Percentiles rank a stretch among this genome's conserved stretches.
Evolutionary conservation across 2,113 vertebrate genomes (phyloP).

Genomic region (Entomyzon cyanotis): DNA sequence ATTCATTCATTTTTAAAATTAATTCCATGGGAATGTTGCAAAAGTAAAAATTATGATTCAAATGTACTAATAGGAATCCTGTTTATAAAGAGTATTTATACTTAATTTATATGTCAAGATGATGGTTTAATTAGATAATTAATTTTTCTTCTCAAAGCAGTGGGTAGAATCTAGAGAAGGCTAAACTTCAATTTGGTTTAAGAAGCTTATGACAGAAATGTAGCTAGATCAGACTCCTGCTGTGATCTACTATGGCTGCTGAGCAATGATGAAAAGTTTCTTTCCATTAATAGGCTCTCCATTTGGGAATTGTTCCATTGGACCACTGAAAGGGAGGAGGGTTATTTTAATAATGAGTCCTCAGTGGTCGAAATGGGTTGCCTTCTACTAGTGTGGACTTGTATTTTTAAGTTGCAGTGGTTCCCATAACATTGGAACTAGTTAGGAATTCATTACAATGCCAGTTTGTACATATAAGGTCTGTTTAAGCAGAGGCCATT

Average conservation of each 20-base stretch:
- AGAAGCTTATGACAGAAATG: not conserved
- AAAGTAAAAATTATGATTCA: constrained; percentile 25
- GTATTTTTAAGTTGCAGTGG: not conserved
- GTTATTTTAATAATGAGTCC: not conserved
- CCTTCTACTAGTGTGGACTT: not conserved
- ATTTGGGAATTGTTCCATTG: not conserved
- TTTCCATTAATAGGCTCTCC: not conserved
- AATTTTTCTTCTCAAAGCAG: not conserved
- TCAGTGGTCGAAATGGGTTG: not conserved
- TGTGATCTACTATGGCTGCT: constrained; percentile 8
- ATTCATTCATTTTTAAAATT: constrained; percentile 68
- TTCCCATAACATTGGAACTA: not conserved
- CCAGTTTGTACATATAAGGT: not conserved
- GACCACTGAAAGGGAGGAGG: not conserved
- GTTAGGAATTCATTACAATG: not conserved
- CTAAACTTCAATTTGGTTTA: not conserved
- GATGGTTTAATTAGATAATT: constrained; percentile 33
- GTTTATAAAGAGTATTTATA: constrained; percentile 49
- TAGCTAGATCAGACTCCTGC: not conserved
- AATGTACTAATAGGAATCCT: constrained; percentile 1
- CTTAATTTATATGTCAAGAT: constrained; percentile 49
- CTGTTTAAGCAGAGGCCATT: not conserved
- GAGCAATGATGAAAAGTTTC: not conserved
- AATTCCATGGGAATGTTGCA: constrained; percentile 6
- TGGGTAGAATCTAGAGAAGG: not conserved